Base-by-base conservation (phyloP, 2,888 invertebrate species). In the Aporophyla nigra region DNA sequence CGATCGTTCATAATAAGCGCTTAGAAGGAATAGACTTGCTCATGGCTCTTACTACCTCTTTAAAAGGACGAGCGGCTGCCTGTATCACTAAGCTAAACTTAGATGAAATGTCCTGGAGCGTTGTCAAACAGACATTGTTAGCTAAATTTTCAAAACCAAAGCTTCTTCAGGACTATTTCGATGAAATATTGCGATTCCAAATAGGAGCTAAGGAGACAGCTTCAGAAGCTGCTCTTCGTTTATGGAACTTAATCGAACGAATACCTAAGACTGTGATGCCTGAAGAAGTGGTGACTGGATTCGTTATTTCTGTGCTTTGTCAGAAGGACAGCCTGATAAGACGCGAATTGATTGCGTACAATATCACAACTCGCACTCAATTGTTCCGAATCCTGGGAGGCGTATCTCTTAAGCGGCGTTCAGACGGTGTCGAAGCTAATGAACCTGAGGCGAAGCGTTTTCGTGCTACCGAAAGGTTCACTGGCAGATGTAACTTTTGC, bases 21-120 rank as follows among this genome's bases (percentile, higher is more conserved):
- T 5, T 49, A 16, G 49, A 49, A 16, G 49, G 49, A 49, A 49
- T 49, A 49, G 49, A 49, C 10, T 61, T 88, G 43, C 74, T 88
- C 5, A 16, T 88, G 58, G 81, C 85, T 19, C 82, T 88, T 65
- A 88, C 87, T 0, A n/a, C 46, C 12, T 68, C 88, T 0, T 67
- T 90, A 5, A 87, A 86, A 69, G 88, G 89, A 0, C 79, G 88
- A 2, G 88, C 86, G 2, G 84, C 86, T 7, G 6, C 67, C 7
- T 67, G 67, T 14, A 53, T 67, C 6, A 67, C 67, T 5, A 67
- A 67, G 14, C 7, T 67, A 7, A 67, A 67, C 53, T 16, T 67
- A 53, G 7, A 67, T 2, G 53, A 53, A 3, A 67, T 67, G 33
- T 7, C 67, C 53, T 66, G 66, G 67, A 40, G 40, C 16, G 16